Conservation (phyloP, 92 coral and sea anemone species). For the Porites rus region DNA sequence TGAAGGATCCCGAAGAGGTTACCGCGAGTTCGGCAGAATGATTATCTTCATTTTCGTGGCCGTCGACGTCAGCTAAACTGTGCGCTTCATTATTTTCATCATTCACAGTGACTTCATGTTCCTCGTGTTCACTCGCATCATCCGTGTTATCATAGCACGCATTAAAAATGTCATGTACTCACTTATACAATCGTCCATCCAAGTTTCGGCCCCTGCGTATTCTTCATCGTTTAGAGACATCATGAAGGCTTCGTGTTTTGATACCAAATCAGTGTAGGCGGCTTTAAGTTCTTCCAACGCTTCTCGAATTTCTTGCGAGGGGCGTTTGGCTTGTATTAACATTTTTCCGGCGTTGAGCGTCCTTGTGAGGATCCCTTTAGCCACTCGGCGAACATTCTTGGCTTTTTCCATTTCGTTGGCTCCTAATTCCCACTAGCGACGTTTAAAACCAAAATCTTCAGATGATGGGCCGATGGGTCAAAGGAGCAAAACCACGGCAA, state of each 20-base stretch:
- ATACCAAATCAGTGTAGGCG: slow-evolving; percentile 2
- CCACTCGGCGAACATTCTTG: slow-evolving; percentile 49
- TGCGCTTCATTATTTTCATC: not conserved
- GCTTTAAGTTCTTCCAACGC: slow-evolving; percentile 9
- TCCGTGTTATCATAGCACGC: not conserved
- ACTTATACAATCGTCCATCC: slow-evolving; percentile 7
- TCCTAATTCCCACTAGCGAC: slow-evolving; percentile 13
- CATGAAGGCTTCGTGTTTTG: slow-evolving; percentile 29
- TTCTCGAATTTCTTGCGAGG: slow-evolving; percentile 2
- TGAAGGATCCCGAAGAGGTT: not conserved
- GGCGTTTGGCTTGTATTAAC: slow-evolving; percentile 10
- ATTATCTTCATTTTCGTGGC: too few relatives aligned
- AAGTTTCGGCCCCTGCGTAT: slow-evolving; percentile 16
- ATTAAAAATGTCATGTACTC: not conserved
- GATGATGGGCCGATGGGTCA: slow-evolving; percentile 25
- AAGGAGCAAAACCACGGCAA: too few relatives aligned
- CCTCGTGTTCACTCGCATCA: not conserved
- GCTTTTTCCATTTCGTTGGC: slow-evolving; percentile 33
- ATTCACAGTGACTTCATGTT: not conserved
- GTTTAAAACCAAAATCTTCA: slow-evolving; percentile 44
- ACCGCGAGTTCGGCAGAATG: too few relatives aligned
- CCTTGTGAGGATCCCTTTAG: slow-evolving; percentile 46
- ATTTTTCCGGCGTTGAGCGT: slow-evolving; percentile 1
- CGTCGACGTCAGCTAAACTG: too few relatives aligned
- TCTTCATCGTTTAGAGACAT: slow-evolving; percentile 14